Percentiles rank a stretch among this genome's conserved stretches.
phyloP scores from a whole-genome alignment of 1,140 invertebrate genomes.

The Brachionus rubens region DNA sequence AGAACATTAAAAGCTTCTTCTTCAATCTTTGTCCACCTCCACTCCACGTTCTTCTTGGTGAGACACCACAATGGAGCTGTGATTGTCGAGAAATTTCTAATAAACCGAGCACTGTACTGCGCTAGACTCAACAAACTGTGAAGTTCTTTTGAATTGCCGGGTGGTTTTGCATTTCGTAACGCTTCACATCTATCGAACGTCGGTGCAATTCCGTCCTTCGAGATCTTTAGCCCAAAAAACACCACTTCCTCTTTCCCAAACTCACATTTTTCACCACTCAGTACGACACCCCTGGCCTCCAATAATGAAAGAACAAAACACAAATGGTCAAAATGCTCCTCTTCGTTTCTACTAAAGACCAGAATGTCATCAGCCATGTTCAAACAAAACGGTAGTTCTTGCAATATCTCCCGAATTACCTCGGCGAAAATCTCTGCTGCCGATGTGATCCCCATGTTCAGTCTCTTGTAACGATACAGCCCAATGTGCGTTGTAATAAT shows the following conservation, averaged over 20 bases:
- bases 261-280: neutral
- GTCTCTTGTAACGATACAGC: neutral
- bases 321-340: neutral
- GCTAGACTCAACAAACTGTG: neutral
- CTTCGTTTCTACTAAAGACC: neutral
- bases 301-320: neutral
- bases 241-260: neutral
- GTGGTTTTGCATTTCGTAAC: neutral
- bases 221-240: constrained; percentile 13
- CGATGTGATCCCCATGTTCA: constrained; percentile 9
- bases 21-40: neutral
- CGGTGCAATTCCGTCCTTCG: neutral
- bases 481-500: neutral
- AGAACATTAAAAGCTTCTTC: neutral
- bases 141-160: neutral
- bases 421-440: constrained; percentile 11
- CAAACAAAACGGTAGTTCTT: neutral
- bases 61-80: neutral
- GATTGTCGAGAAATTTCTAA: constrained; percentile 19
- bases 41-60: neutral
- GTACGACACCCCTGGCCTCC: neutral
- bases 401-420: neutral
- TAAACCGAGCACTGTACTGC: constrained; percentile 14
- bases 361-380: constrained; percentile 21
- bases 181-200: neutral